A percentile compares a stretch with the other conserved stretches of the same genome.
These are phyloP conservation scores for Onychostoma macrolepis DNA, from an alignment of 2,113 vertebrate species.

Conservation along the genomic window DNA sequence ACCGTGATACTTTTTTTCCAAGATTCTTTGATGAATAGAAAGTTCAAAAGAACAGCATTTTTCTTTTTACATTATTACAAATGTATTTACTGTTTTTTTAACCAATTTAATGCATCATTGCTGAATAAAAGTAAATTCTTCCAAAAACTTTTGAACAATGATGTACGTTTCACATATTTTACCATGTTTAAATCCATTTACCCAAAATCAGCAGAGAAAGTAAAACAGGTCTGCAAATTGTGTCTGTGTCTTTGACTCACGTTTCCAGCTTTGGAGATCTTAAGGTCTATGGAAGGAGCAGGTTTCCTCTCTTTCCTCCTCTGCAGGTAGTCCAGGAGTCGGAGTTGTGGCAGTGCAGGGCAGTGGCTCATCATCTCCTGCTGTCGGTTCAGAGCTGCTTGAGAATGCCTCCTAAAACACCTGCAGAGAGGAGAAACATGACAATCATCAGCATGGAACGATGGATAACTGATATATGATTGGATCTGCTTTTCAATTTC, in stretches of 20 bases:
- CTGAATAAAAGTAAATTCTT: neutral
- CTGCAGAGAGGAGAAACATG: constrained; percentile 66
- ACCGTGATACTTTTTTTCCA: neutral
- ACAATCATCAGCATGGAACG: neutral
- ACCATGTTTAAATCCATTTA: no score
- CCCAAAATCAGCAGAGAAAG: neutral
- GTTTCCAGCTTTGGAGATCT: constrained; percentile 97
- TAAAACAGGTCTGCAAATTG: neutral
- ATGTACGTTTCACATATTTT: neutral
- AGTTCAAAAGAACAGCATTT: neutral
- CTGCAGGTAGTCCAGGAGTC: constrained; percentile 93
- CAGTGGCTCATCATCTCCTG: constrained; percentile 89
- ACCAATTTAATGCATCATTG: neutral
- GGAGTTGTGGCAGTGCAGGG: constrained; percentile 88
- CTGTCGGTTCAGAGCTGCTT: constrained; percentile 91
- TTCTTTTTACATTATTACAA: neutral
- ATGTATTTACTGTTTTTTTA: neutral
- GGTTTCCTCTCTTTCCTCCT: constrained; percentile 93
- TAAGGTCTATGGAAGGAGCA: constrained; percentile 89
- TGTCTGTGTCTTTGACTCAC: constrained; percentile 72
- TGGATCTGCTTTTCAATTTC: neutral
- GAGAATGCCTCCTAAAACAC: constrained; percentile 93
- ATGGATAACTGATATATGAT: neutral
- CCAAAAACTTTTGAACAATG: neutral
- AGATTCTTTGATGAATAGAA: neutral